Evolutionary conservation across 1,140 invertebrate species (phyloP).

Genomic region (Oedothorax gibbosus): DNA sequence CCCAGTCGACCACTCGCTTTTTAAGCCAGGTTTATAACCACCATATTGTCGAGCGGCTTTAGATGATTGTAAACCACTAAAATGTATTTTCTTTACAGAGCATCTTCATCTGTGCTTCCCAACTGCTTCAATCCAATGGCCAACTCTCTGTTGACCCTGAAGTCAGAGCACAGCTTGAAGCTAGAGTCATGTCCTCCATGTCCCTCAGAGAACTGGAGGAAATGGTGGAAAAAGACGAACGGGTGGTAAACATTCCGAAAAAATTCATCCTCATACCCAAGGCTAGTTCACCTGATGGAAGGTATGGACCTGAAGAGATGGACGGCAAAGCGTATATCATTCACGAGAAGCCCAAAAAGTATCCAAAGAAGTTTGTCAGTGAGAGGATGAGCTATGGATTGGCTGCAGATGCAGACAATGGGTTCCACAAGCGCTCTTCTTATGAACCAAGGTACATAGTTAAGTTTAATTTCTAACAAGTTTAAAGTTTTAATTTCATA

Average conservation of each 20-base stretch:
- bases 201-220: slow-evolving; percentile 44
- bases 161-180: slow-evolving; percentile 38
- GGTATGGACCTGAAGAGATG: background rate
- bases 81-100: background rate
- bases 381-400: background rate
- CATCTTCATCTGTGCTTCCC: slow-evolving; percentile 1
- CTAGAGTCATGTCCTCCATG: slow-evolving; percentile 47
- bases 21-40: no score
- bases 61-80: background rate
- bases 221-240: slow-evolving; percentile 45
- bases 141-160: slow-evolving; percentile 5
- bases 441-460: background rate
- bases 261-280: slow-evolving; percentile 29
- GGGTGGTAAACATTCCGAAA: slow-evolving; percentile 18
- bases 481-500: background rate
- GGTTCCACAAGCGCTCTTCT: background rate
- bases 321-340: slow-evolving; percentile 34
- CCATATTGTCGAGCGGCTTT: background rate
- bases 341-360: slow-evolving; percentile 24
- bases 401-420: background rate
- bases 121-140: slow-evolving; percentile 10
- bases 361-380: background rate
- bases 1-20: no score
- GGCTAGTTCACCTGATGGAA: background rate
- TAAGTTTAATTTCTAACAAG: no score